phyloP scores from a whole-genome alignment of 2,888 invertebrate genomes.

The Suillia variegata region DNA sequence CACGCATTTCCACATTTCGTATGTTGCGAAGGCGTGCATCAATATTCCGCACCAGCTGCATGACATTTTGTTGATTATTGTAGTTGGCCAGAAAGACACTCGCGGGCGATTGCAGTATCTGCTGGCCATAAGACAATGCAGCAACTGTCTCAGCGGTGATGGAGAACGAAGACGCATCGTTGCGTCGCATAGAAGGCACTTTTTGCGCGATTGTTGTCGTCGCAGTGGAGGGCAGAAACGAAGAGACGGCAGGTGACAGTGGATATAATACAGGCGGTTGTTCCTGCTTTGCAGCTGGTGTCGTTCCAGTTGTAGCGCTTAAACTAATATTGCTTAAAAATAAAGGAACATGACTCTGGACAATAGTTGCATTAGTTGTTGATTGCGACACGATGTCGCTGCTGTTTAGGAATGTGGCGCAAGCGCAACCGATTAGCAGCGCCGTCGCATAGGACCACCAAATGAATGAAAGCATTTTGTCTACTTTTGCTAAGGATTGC shows the following conservation, averaged over 20 bases:
- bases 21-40: conserved; percentile 52
- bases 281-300: conserved; percentile 11
- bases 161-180: no score
- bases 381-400: no score
- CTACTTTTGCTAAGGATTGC: no score
- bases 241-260: no score
- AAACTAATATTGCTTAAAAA: conserved; percentile 38
- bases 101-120: conserved; percentile 36
- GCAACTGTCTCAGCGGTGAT: conserved; percentile 24
- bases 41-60: conserved; percentile 51
- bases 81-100: conserved; percentile 46
- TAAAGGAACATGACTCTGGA: conserved; percentile 38
- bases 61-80: conserved; percentile 49
- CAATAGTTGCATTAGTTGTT: no score
- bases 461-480: background rate
- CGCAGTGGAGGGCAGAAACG: no score
- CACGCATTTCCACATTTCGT: conserved; percentile 56
- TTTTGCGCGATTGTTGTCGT: conserved; percentile 35
- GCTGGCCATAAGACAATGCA: no score
- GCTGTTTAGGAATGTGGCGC: background rate
- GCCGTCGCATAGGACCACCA: background rate
- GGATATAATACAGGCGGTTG: no score
- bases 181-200: conserved; percentile 48
- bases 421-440: background rate
- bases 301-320: conserved; percentile 28